Conservation (phyloP, 2,888 invertebrate species). For the Melipona beecheii region DNA sequence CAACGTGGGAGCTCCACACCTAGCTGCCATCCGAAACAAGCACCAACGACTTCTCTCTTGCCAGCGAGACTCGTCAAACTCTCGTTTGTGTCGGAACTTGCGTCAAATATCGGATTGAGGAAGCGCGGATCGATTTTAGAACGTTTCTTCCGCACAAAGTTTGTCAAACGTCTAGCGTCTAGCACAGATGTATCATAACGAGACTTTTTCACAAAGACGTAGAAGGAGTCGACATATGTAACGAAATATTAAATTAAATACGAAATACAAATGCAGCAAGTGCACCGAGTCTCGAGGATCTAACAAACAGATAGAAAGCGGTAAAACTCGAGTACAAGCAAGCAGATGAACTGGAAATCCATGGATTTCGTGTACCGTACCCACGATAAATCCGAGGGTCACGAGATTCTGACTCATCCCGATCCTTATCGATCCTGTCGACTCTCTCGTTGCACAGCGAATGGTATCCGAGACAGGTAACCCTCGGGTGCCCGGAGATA, state of each 20-base stretch:
- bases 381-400: slow-evolving; percentile 65
- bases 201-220: no score
- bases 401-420: slow-evolving; percentile 68
- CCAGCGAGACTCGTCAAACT: not conserved
- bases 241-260: no score
- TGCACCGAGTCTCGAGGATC: not conserved
- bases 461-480: slow-evolving; percentile 70
- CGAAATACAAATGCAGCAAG: no score
- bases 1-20: slow-evolving; percentile 78
- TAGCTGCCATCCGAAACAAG: slow-evolving; percentile 70
- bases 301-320: not conserved
- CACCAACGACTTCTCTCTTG: slow-evolving; percentile 11
- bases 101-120: slow-evolving; percentile 51
- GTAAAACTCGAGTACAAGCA: not conserved
- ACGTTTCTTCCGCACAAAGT: no score
- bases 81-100: slow-evolving; percentile 8
- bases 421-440: slow-evolving; percentile 70
- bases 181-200: no score
- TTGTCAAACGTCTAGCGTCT: no score
- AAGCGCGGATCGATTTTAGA: not conserved
- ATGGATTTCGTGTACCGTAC: slow-evolving; percentile 51
- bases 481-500: slow-evolving; percentile 71
- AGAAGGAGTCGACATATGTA: no score
- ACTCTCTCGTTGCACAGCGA: slow-evolving; percentile 65
- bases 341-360: not conserved